Percentiles rank a stretch among this genome's conserved stretches.
Evolutionary conservation across 2,888 invertebrate genomes (phyloP).

Genomic region (Bruchidius siliquastri): DNA sequence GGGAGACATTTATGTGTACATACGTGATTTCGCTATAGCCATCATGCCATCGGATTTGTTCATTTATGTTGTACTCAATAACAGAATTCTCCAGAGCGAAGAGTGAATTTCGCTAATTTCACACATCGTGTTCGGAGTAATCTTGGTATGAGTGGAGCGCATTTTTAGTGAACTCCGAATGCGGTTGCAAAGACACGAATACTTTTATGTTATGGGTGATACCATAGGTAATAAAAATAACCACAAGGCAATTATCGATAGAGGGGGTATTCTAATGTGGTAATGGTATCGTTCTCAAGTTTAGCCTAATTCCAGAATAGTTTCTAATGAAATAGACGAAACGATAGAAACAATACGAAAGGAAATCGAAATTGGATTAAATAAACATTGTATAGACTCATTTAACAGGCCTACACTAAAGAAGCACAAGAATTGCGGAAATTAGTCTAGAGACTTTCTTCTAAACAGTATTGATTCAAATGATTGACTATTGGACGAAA

Average conservation of each 20-base stretch:
- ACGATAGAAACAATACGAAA: background rate
- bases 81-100: background rate
- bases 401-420: slow-evolving; percentile 1
- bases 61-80: background rate
- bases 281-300: background rate
- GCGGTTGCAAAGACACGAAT: background rate
- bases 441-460: background rate
- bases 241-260: background rate
- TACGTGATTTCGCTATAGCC: too few species aligned
- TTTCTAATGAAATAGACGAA: background rate
- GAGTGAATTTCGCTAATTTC: background rate
- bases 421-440: slow-evolving; percentile 1
- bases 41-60: too few species aligned
- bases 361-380: background rate
- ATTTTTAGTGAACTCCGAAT: background rate
- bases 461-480: slow-evolving; percentile 2
- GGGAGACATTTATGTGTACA: too few species aligned
- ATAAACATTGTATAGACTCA: slow-evolving; percentile 19
- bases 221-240: too few species aligned
- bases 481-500: background rate
- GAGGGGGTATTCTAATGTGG: background rate
- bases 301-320: background rate
- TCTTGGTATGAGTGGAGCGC: background rate
- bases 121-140: background rate
- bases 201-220: too few species aligned